These are phyloP conservation scores for Enteromius radiatus DNA, from an alignment of 2,797 vertebrate genomes.

Conservation along the genomic window DNA sequence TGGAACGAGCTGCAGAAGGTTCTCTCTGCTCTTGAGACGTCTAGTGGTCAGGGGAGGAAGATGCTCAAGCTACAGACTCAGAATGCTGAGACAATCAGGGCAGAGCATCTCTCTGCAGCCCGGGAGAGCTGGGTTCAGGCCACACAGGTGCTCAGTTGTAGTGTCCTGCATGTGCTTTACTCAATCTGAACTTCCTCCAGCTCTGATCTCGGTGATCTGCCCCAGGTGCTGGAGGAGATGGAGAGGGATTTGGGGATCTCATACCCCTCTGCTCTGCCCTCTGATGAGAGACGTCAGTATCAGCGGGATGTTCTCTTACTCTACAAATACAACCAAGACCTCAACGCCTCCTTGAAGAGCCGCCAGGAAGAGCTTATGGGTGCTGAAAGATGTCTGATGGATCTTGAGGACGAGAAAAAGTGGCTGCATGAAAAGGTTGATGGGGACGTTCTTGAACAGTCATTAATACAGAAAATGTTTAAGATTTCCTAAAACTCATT, in stretches of 20 bases:
- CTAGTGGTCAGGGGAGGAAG: conserved; percentile 77
- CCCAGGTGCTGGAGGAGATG: conserved; percentile 76
- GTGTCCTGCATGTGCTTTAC: neutral
- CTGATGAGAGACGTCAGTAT: conserved; percentile 61
- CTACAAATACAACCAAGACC: conserved; percentile 70
- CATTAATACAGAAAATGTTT: neutral
- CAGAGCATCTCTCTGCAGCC: conserved; percentile 68
- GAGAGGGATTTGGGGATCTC: conserved; percentile 71
- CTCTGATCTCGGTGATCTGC: conserved; percentile 5
- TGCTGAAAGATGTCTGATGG: conserved; percentile 62
- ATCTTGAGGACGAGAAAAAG: conserved; percentile 77
- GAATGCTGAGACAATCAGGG: conserved; percentile 65
- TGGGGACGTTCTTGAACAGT: conserved; percentile 26
- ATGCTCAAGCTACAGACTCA: conserved; percentile 61
- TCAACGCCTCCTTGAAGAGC: conserved; percentile 64
- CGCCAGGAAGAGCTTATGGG: conserved; percentile 76
- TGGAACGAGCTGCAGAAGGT: conserved; percentile 82
- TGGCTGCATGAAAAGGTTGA: conserved; percentile 76
- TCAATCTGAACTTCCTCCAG: neutral
- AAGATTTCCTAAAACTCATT: neutral
- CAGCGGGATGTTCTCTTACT: conserved; percentile 65
- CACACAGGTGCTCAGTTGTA: conserved; percentile 73
- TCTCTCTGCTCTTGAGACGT: conserved; percentile 84
- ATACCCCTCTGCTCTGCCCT: conserved; percentile 62
- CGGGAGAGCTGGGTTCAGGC: conserved; percentile 70